Evolutionary conservation across 1,140 invertebrate species (phyloP), one percentile per base, ranked within the genome.

Genomic region (Tetramorium simillimum): DNA sequence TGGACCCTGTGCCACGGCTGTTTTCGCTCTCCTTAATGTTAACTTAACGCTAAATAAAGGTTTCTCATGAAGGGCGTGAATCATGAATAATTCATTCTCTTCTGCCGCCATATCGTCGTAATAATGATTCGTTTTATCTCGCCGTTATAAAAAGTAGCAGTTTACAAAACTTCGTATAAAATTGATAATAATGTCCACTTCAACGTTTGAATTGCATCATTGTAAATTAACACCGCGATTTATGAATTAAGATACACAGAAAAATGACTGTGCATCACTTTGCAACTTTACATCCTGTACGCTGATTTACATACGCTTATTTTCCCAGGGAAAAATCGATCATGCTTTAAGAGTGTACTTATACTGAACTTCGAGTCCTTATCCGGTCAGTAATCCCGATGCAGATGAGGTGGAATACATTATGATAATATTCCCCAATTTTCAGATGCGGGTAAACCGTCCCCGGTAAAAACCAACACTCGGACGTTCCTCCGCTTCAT

Each of bases 391-490:
- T 85, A 85, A 87, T 87, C 69, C 81, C 72, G 56, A 87, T 87
- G 86, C 86, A 87, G 81, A 87, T 85, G 86, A 76, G 72, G n/a
- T 63, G 49, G 81, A 87, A 87, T 87, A 77, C 18, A 85, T 87
- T 87, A 87, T 85, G 81, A 85, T 87, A 85, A 87, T 87, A 75
- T 76, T 85, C 49, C 58, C 43, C 40, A 72, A 87, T 85, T 85
- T 82, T 85, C 86, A 86, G 49, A 75, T 70, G 73, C 78, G 24
- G 69, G 24, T 40, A 65, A 86, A 65, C 65, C 85, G 51, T 40
- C 49, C 49, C 37, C 24, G 56, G 21, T 65, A 24, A 51, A 53
- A 82, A 70, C 51, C 60, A 37, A 56, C 65, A 43, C 43, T 65
- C 40, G 76, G 75, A 80, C 75, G 51, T 69, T 69, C 24, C 63